Evolutionary conservation across 1,140 invertebrate genomes (phyloP).

Genomic region (Cydia splendana): DNA sequence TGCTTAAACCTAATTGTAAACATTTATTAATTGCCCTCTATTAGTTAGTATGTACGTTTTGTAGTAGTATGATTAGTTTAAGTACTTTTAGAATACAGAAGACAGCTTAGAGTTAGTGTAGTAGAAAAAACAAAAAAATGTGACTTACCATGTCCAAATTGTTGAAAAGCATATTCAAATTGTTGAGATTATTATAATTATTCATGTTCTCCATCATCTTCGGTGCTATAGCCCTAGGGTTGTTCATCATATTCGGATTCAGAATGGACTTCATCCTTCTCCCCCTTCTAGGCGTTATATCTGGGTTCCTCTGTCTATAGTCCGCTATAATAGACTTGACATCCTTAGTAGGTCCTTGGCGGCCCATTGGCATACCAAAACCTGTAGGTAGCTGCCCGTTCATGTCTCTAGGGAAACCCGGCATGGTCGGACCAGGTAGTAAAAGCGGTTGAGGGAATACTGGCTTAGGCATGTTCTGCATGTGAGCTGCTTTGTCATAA

Average conservation of each 20-base stretch:
- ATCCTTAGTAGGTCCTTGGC: slow-evolving; percentile 88
- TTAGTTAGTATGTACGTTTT: no score
- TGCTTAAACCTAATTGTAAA: no score
- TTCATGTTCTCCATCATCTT: slow-evolving; percentile 63
- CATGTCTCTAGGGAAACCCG: slow-evolving; percentile 75
- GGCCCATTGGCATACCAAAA: slow-evolving; percentile 77
- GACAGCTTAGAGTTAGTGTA: no score
- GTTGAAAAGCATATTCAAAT: slow-evolving; percentile 72
- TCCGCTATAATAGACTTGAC: slow-evolving; percentile 91
- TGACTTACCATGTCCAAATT: slow-evolving; percentile 74
- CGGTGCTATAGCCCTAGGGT: slow-evolving; percentile 66
- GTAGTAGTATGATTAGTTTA: no score
- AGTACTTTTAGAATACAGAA: no score
- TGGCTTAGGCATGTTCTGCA: slow-evolving; percentile 71
- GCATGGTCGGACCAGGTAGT: slow-evolving; percentile 66
- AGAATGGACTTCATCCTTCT: slow-evolving; percentile 80
- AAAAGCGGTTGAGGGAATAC: slow-evolving; percentile 69
- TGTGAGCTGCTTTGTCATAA: slow-evolving; percentile 72
- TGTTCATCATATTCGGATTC: slow-evolving; percentile 71
- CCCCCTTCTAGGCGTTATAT: slow-evolving; percentile 84
- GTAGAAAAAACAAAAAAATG: slow-evolving; percentile 9
- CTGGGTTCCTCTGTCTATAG: slow-evolving; percentile 87
- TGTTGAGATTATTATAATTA: slow-evolving; percentile 55
- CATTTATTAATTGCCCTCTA: no score
- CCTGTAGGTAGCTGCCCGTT: slow-evolving; percentile 72